Evolutionary conservation across 2,888 invertebrate genomes (phyloP).

Genomic region (Ophion costatus): DNA sequence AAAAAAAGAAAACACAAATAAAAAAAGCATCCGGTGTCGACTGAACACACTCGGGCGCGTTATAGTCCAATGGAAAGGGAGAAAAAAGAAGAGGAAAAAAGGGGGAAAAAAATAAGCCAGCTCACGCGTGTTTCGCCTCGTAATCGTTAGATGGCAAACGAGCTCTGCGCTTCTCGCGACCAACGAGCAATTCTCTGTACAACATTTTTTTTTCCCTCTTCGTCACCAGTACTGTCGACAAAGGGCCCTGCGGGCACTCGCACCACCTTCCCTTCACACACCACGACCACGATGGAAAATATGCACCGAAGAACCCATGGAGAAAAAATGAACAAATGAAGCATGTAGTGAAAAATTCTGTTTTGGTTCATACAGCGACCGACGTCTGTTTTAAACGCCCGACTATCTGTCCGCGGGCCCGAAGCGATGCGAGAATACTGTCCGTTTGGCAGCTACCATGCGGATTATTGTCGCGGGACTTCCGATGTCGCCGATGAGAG

Average conservation of each 20-base stretch:
- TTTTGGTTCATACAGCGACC: conserved; percentile 1
- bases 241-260: conserved; percentile 11
- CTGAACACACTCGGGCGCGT: too few relatives aligned
- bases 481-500: too few relatives aligned
- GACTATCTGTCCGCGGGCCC: not conserved
- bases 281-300: conserved; percentile 7
- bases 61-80: conserved; percentile 5
- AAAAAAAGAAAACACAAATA: conserved; percentile 22
- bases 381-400: not conserved
- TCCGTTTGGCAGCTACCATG: too few relatives aligned
- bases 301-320: not conserved
- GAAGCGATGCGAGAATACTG: too few relatives aligned
- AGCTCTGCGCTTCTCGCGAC: conserved; percentile 35
- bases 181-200: conserved; percentile 7
- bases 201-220: not conserved
- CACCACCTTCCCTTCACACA: not conserved
- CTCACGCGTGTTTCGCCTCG: conserved; percentile 54
- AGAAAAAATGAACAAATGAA: not conserved
- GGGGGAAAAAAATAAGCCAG: conserved; percentile 68
- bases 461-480: too few relatives aligned
- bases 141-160: conserved; percentile 61
- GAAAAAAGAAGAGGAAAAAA: conserved; percentile 70
- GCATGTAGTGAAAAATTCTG: conserved; percentile 1
- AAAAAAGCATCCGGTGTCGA: not conserved
- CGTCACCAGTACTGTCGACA: conserved; percentile 3